Evolutionary conservation across 2,888 invertebrate species (phyloP).

Genomic region (Listrodromus nycthemerus): DNA sequence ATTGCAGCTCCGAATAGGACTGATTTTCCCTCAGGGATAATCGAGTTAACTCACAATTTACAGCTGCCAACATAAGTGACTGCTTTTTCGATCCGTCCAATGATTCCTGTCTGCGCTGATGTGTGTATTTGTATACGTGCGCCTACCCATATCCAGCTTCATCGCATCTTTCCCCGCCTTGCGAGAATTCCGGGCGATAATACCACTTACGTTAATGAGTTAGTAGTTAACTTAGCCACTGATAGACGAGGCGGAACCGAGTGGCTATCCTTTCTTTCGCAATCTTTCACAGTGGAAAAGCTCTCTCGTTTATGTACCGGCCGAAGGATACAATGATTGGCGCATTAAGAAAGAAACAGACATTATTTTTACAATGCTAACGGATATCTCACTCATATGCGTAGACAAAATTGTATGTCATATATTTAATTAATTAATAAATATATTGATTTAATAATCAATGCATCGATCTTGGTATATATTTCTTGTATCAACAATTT

Average conservation of each 20-base stretch:
- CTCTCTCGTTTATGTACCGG: not conserved
- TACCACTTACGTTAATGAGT: slow-evolving; percentile 80
- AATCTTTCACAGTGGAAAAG: not conserved
- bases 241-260: slow-evolving; percentile 44
- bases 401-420: not conserved
- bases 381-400: too few relatives aligned
- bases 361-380: not conserved
- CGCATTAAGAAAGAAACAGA: not conserved
- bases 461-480: too few relatives aligned
- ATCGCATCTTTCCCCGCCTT: slow-evolving; percentile 22
- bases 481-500: too few relatives aligned
- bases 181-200: slow-evolving; percentile 44
- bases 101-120: not conserved
- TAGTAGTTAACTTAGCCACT: slow-evolving; percentile 73
- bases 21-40: slow-evolving; percentile 69
- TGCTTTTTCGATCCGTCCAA: not conserved
- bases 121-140: not conserved
- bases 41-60: slow-evolving; percentile 75
- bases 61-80: slow-evolving; percentile 66
- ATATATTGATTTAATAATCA: too few relatives aligned
- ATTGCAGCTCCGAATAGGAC: slow-evolving; percentile 46
- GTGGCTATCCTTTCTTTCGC: slow-evolving; percentile 42
- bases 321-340: not conserved
- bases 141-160: not conserved
- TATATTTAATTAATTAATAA: too few relatives aligned